Evolutionary conservation across 2,113 vertebrate species (phyloP).

Genomic region (Grallaria varia): DNA sequence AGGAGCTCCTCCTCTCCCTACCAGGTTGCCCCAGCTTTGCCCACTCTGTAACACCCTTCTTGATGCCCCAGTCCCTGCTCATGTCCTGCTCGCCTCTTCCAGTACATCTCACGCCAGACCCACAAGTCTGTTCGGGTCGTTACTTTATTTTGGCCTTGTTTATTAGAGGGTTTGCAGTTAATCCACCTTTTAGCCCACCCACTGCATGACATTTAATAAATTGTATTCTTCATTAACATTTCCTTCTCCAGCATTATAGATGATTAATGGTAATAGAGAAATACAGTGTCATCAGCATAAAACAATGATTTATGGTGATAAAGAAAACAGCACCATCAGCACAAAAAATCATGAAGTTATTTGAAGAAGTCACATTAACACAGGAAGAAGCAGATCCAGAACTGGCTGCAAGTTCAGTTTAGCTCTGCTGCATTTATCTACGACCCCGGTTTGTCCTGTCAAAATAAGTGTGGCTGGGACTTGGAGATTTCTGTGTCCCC

Average conservation of each 20-base stretch:
- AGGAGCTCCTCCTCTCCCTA: background rate
- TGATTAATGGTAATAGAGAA: constrained; percentile 58
- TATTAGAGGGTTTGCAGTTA: background rate
- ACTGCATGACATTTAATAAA: constrained; percentile 31
- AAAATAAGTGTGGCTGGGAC: background rate
- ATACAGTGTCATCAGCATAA: constrained; percentile 54
- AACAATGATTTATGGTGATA: constrained; percentile 56
- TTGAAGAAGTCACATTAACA: background rate
- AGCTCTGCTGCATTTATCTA: background rate
- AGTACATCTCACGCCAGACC: background rate
- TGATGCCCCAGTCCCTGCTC: accelerated
- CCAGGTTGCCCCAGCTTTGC: background rate
- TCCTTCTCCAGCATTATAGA: constrained; percentile 16
- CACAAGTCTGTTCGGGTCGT: background rate
- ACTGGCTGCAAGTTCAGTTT: background rate
- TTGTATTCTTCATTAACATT: constrained; percentile 44
- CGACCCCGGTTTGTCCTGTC: background rate
- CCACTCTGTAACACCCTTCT: background rate
- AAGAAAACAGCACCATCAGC: constrained; percentile 20
- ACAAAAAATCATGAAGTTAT: constrained; percentile 5
- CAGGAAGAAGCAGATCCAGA: background rate
- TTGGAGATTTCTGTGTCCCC: background rate
- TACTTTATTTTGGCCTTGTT: background rate
- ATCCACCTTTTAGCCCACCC: background rate
- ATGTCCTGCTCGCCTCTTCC: accelerated